Evolutionary conservation across 2,797 vertebrate species (phyloP), one percentile per base, ranked within the genome.

Genomic region (Paguma larvata): DNA sequence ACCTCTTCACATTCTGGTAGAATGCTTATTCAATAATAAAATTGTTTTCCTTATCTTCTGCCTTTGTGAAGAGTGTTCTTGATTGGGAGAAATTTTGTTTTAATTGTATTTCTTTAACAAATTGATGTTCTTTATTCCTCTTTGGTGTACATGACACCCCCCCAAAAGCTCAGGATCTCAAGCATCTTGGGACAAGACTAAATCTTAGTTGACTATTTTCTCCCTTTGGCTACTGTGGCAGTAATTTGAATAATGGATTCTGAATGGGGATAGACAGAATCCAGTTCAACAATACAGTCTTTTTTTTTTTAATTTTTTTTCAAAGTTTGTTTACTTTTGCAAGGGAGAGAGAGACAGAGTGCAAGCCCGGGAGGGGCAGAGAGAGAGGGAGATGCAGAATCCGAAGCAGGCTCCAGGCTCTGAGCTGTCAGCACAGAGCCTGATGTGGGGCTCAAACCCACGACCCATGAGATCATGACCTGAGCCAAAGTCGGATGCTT

Each of bases 91-190:
- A 16, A 53, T 70, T 91, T 72, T 67, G 1, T 67, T 44, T 92
- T 41, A 48, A 30, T 56, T 30, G 21, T 34, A 70, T 38, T n/a
- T 82, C 32, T 27, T 6, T 12, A 53, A n/a, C 7, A 13, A 82
- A 56, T 34, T 18, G 21, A 34, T 48, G 34, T 0, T 70, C 5
- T 79, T 91, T 27, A 7, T 12, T 46, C 19, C 13, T 67, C 4
- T 4, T 83, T 3, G 44, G 1, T 12, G 6, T 51, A 3, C 6
- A 30, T 80, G 16, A 65, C 0, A 77, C 1, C 0, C 0, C 0
- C 48, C 1, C 15, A 84, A 80, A 68, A 72, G 3, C 2, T 78
- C n/a, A 79, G 5, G 12, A 34, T 68, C 14, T 72, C 41, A 82
- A 72, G 11, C 0, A 25, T 59, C 51, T 79, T 73, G 30, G 34